These are phyloP conservation scores for Brachionus paranguensis DNA, from an alignment of 1,140 invertebrate species.

Conservation along the genomic window DNA sequence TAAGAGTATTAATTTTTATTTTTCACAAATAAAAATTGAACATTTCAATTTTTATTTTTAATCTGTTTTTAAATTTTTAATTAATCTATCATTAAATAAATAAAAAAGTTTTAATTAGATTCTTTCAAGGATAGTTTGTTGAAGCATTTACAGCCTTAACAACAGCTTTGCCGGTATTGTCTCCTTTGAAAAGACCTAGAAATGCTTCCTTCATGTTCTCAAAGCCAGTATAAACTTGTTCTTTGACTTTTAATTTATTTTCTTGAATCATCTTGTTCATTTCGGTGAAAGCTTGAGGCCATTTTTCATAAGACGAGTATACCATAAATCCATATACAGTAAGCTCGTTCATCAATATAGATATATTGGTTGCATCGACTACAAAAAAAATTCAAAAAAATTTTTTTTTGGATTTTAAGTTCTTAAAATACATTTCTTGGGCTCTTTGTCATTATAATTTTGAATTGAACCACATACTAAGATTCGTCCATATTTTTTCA, in stretches of 20 bases:
- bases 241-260: slow-evolving; percentile 62
- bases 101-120: background rate
- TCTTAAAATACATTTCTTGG: slow-evolving; percentile 62
- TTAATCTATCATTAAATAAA: too few species aligned
- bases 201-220: slow-evolving; percentile 64
- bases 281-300: slow-evolving; percentile 59
- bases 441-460: slow-evolving; percentile 41
- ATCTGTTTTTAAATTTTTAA: background rate
- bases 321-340: slow-evolving; percentile 43
- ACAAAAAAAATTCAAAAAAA: background rate
- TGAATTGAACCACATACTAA: slow-evolving; percentile 44
- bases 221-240: slow-evolving; percentile 63
- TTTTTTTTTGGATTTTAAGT: slow-evolving; percentile 47
- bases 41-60: too few species aligned
- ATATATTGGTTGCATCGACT: slow-evolving; percentile 39
- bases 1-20: too few species aligned
- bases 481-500: slow-evolving; percentile 43
- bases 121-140: slow-evolving; percentile 4
- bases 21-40: too few species aligned
- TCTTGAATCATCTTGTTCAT: slow-evolving; percentile 62
- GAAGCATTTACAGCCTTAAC: slow-evolving; percentile 56
- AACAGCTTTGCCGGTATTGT: slow-evolving; percentile 64
- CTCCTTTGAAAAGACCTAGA: slow-evolving; percentile 61
- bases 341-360: slow-evolving; percentile 43
- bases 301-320: slow-evolving; percentile 47